Percentiles rank a stretch among this genome's conserved stretches.
These are phyloP conservation scores for Megatriorchis doriae DNA, from an alignment of 2,113 vertebrate species.

Conservation along the genomic window DNA sequence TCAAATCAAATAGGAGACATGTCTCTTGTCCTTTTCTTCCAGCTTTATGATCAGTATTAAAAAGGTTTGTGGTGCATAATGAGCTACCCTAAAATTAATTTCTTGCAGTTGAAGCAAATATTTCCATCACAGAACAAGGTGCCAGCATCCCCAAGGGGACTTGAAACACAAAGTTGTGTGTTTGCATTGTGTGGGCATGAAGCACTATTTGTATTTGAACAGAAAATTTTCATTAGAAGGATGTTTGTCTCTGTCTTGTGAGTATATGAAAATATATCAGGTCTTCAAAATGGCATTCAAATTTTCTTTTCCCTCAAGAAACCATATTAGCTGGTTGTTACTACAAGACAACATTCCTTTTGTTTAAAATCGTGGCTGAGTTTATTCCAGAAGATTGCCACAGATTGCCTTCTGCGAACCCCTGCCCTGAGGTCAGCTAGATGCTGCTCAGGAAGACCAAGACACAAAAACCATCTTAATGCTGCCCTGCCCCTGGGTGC, in stretches of 20 bases:
- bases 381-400: background rate
- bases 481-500: too few relatives aligned
- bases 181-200: background rate
- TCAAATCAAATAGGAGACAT: slow-evolving; percentile 3
- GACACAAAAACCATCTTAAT: background rate
- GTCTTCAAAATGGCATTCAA: background rate
- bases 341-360: background rate
- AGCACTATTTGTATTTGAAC: background rate
- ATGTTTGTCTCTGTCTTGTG: background rate
- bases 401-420: background rate
- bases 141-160: background rate
- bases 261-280: background rate
- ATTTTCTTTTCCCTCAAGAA: background rate
- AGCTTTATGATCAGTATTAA: background rate
- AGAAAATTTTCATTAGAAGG: background rate
- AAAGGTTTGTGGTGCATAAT: background rate
- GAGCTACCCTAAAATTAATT: slow-evolving; percentile 10
- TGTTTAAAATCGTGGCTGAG: background rate
- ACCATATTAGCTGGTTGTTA: background rate
- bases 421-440: background rate
- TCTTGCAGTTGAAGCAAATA: background rate
- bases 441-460: background rate
- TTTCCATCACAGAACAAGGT: background rate
- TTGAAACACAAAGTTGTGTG: background rate
- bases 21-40: background rate